These are phyloP conservation scores for Octopus bimaculoides DNA, from an alignment of 1,140 invertebrate species.

Conservation along the genomic window DNA sequence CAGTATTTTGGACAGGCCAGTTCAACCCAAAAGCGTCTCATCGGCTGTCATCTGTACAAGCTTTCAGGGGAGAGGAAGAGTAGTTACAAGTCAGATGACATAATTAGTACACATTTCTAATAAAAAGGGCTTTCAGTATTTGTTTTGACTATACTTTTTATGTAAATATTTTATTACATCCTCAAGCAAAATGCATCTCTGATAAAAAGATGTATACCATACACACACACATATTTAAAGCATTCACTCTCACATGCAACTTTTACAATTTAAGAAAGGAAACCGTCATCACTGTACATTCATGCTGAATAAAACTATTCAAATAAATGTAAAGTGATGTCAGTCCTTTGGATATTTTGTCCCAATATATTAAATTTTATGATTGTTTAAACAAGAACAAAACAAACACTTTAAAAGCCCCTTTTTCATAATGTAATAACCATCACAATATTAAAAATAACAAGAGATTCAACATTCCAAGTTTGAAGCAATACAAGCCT, in stretches of 20 bases:
- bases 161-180: too few relatives aligned
- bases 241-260: too few relatives aligned
- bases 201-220: too few relatives aligned
- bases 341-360: neutral
- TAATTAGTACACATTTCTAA: conserved; percentile 5
- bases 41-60: conserved; percentile 14
- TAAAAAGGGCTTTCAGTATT: conserved; percentile 1
- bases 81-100: conserved; percentile 9
- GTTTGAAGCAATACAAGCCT: neutral
- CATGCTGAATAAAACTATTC: too few relatives aligned
- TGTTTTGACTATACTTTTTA: neutral
- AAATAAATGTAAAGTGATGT: too few relatives aligned
- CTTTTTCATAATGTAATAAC: neutral
- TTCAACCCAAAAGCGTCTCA: conserved; percentile 11
- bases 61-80: conserved; percentile 14
- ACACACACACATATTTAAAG: too few relatives aligned
- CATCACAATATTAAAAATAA: neutral
- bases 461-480: conserved; percentile 1
- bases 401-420: neutral
- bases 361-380: neutral
- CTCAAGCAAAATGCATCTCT: too few relatives aligned
- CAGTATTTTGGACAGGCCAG: neutral
- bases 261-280: too few relatives aligned
- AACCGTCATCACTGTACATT: too few relatives aligned
- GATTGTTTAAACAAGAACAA: neutral